Evolutionary conservation across 2,113 vertebrate genomes (phyloP), one percentile per base, ranked within the genome.

Genomic region (Coptodon bakossiorum): DNA sequence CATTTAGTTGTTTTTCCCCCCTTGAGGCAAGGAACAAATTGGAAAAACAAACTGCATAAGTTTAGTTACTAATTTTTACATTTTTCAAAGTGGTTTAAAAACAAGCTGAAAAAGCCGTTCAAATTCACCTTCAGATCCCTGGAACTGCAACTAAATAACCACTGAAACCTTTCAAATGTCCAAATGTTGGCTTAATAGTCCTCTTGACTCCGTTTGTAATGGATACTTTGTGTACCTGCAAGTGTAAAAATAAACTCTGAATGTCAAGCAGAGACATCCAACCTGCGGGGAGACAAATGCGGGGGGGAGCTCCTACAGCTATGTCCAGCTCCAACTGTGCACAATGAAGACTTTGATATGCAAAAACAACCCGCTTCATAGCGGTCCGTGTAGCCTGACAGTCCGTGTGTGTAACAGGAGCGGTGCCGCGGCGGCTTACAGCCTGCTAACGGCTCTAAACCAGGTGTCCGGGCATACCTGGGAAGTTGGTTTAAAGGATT

Each of bases 381-480:
- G 57, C 57, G 59, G 29, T 17, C 94, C 91, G 90, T 90, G 91
- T 92, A 90, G 94, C 34, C 80, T 73, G 89, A 85, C 81, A 68
- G 79, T 87, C 31, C 24, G 61, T 45, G 89, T 45, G 3, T 63
- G 71, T 85, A 71, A 85, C 40, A 53, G 31, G 48, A 22, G 81
- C 71, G 19, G 63, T 78, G 90, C 76, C 86, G 80, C 53, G 76
- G 94, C 82, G 82, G 91, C 88, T 87, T 43, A 12, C 6, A 40
- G 66, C 36, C 71, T 57, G 90, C 86, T 93, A 87, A 27, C 81
- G 82, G 50, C 52, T 76, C 92, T 93, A 92, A 82, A 90, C 87
- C 93, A 92, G 93, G 94, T 92, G 93, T 84, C 54, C 38, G 16
- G 93, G 90, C 92, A 93, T 89, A 92, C 90, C 92, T 94, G 90